Conservation (phyloP, 2,888 invertebrate species). For the Philereme vetulata region DNA sequence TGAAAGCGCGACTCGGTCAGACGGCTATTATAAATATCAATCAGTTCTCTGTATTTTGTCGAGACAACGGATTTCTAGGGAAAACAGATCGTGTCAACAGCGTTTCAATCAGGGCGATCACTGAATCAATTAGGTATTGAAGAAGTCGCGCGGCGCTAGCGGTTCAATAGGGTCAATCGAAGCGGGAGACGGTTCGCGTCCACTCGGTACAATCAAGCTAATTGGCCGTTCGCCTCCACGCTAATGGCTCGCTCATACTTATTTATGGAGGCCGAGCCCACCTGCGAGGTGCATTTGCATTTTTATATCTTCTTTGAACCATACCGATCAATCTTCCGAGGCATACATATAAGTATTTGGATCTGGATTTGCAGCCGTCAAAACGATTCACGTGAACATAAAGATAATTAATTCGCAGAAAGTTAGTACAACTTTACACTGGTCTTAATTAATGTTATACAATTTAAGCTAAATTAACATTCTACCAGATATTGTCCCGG, state of each 20-base stretch:
- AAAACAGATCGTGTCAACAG: constrained; percentile 26
- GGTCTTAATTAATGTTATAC: no score
- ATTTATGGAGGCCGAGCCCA: constrained; percentile 40
- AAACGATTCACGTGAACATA: background rate
- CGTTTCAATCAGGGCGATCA: constrained; percentile 43
- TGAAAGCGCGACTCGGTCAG: constrained; percentile 37
- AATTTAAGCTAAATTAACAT: no score
- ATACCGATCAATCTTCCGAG: constrained; percentile 14
- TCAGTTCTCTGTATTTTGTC: constrained; percentile 28
- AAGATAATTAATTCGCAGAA: no score
- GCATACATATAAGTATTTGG: constrained; percentile 10
- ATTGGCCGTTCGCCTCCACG: constrained; percentile 54
- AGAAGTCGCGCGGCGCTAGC: constrained; percentile 40
- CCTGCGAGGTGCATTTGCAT: constrained; percentile 44
- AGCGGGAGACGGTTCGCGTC: constrained; percentile 47
- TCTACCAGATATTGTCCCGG: no score
- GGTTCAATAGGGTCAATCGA: constrained; percentile 60
- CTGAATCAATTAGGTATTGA: constrained; percentile 45
- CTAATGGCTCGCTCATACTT: constrained; percentile 43
- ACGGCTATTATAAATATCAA: constrained; percentile 42
- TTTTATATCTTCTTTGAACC: constrained; percentile 32
- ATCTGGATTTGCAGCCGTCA: background rate
- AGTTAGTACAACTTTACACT: no score
- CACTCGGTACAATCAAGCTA: constrained; percentile 55
- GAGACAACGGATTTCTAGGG: constrained; percentile 33